These are phyloP conservation scores for Sarcophaga peregrina DNA, from an alignment of 1,140 invertebrate genomes.

Conservation along the genomic window DNA sequence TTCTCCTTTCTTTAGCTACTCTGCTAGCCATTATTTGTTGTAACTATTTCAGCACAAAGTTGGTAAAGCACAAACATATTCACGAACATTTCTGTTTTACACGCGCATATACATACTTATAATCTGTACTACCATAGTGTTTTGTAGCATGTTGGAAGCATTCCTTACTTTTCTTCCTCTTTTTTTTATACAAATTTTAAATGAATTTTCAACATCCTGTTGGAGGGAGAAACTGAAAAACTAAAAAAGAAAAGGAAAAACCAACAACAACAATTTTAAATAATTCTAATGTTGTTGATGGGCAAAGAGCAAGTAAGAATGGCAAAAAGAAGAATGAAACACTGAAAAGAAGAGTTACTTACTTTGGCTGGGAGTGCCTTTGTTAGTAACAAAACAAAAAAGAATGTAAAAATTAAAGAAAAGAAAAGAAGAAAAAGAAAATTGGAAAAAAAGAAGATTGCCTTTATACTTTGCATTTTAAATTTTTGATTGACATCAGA, in stretches of 20 bases:
- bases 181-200: constrained; percentile 18
- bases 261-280: background rate
- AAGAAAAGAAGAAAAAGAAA: background rate
- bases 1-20: background rate
- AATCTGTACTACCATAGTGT: background rate
- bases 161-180: too few species aligned
- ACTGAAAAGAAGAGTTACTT: constrained; percentile 3
- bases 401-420: background rate
- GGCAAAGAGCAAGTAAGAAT: background rate
- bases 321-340: background rate
- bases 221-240: background rate
- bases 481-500: constrained; percentile 42
- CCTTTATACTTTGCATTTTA: constrained; percentile 36
- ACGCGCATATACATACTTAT: background rate
- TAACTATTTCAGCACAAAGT: background rate
- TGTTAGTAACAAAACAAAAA: background rate
- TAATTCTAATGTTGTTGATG: constrained; percentile 30
- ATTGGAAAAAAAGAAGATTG: background rate
- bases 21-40: background rate
- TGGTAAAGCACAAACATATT: background rate
- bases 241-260: background rate
- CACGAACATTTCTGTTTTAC: background rate
- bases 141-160: background rate
- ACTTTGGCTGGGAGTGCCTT: constrained; percentile 4
- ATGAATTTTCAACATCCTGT: constrained; percentile 42